Evolutionary conservation across 2,797 vertebrate species (phyloP).

Genomic region (Acrossocheilus wenchowensis): DNA sequence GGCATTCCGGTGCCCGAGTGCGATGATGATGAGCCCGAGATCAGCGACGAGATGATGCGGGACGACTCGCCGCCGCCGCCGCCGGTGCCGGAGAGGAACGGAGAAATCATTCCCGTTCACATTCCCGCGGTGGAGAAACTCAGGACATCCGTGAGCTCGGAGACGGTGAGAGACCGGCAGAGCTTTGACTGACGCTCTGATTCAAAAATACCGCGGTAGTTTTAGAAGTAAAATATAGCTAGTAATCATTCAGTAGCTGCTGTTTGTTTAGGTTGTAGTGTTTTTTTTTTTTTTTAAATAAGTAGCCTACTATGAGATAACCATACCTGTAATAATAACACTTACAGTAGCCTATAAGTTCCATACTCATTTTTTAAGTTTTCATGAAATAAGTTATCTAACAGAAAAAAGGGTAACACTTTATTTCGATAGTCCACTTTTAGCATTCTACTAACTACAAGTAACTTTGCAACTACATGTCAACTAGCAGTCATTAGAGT

Average conservation of each 20-base stretch:
- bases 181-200: neutral
- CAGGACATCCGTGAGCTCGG: conserved; percentile 58
- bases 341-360: neutral
- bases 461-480: too few species aligned
- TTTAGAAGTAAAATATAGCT: neutral
- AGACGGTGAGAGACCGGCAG: conserved; percentile 31
- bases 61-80: conserved; percentile 71
- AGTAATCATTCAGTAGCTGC: neutral
- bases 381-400: neutral
- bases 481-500: too few species aligned
- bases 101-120: conserved; percentile 62
- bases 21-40: conserved; percentile 54
- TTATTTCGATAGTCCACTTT: too few species aligned
- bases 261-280: too few species aligned
- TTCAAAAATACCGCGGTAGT: neutral
- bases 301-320: neutral
- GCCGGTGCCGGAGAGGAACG: conserved; percentile 70
- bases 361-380: neutral
- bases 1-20: conserved; percentile 72
- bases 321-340: neutral
- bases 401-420: too few species aligned
- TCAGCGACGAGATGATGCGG: conserved; percentile 61
- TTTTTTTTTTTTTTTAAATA: neutral
- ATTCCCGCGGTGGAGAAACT: conserved; percentile 70
- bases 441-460: too few species aligned